phyloP scores from a whole-genome alignment of 2,797 vertebrate species.

The Pseudochirops cupreus region DNA sequence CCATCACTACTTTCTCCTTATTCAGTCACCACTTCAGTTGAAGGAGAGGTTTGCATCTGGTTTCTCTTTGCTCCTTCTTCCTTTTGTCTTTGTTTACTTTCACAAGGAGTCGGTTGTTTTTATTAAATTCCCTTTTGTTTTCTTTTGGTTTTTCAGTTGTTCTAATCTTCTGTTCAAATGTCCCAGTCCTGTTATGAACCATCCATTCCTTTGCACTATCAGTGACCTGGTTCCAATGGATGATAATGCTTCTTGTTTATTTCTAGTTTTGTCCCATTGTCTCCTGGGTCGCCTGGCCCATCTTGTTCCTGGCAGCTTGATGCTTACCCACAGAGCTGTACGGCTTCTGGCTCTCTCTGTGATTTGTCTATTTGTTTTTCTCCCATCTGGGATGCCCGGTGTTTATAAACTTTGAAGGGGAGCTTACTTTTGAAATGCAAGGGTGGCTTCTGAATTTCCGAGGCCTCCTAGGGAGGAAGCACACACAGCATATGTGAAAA shows the following conservation, averaged over 20 bases:
- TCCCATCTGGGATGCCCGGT: conserved; percentile 34
- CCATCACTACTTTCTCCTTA: neutral
- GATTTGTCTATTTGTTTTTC: conserved; percentile 68
- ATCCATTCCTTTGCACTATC: conserved; percentile 26
- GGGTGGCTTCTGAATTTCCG: conserved; percentile 59
- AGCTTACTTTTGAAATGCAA: conserved; percentile 62
- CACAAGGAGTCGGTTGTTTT: conserved; percentile 79
- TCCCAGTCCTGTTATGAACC: conserved; percentile 64
- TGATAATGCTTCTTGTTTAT: conserved; percentile 73
- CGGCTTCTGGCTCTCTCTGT: conserved; percentile 48
- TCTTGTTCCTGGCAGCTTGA: conserved; percentile 47
- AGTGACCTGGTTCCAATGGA: conserved; percentile 69
- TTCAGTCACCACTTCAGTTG: neutral
- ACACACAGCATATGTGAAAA: conserved; percentile 50
- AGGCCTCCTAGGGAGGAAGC: conserved; percentile 27
- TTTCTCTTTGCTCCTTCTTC: conserved; percentile 79
- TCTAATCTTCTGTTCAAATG: conserved; percentile 72
- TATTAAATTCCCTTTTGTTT: conserved; percentile 74
- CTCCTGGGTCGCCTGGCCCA: conserved; percentile 7
- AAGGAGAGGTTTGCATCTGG: conserved; percentile 78
- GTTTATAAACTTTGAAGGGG: conserved; percentile 63
- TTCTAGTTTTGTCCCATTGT: conserved; percentile 42
- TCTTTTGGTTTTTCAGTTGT: conserved; percentile 76
- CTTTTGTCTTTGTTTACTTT: conserved; percentile 82
- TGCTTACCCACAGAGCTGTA: conserved; percentile 22